Conservation (phyloP, 1,140 invertebrate species). For the Drosophila sturtevanti region DNA sequence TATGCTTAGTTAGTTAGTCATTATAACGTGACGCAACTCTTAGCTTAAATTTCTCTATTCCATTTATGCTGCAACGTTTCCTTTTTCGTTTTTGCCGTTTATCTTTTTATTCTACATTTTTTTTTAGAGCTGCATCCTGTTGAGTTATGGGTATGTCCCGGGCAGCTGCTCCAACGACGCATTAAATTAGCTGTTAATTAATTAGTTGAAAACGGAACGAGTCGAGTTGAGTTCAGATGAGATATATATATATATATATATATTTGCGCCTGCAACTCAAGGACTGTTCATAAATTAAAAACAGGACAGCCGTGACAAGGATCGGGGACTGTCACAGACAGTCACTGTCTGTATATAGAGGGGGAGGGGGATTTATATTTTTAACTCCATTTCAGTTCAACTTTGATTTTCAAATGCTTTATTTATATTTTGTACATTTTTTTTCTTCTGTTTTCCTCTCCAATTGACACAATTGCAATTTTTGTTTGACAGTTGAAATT, state of each 20-base stretch:
- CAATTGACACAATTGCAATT: conserved; percentile 44
- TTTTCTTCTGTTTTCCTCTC: conserved; percentile 22
- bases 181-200: conserved; percentile 79
- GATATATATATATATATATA: conserved; percentile 29
- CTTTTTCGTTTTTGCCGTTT: neutral
- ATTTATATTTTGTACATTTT: conserved; percentile 33
- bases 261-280: conserved; percentile 1
- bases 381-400: conserved; percentile 9
- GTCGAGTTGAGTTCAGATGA: conserved; percentile 38
- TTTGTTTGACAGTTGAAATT: conserved; percentile 60
- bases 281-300: conserved; percentile 13
- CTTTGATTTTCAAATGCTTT: conserved; percentile 6
- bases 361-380: neutral
- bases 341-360: neutral
- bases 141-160: conserved; percentile 39
- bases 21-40: neutral
- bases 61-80: conserved; percentile 4
- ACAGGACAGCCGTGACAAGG: neutral
- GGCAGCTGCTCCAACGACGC: conserved; percentile 45
- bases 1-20: neutral
- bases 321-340: neutral
- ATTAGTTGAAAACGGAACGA: conserved; percentile 51
- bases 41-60: neutral
- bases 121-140: conserved; percentile 52
- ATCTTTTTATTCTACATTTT: neutral